Base-by-base conservation (phyloP, 2,113 vertebrate genomes). In the Xenopus borealis region DNA sequence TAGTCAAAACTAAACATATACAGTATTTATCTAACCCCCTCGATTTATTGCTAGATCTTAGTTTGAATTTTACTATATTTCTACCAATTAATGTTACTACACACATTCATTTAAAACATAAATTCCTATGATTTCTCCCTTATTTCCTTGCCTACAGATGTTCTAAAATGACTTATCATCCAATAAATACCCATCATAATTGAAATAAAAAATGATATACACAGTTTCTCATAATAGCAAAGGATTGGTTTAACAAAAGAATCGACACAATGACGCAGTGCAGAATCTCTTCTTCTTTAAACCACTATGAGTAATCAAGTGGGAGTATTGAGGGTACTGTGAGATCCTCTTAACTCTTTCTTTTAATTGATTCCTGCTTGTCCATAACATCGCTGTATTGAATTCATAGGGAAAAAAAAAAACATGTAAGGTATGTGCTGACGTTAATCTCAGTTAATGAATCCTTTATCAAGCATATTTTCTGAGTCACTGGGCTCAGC, bases 401-500 rank as follows among this genome's bases (percentile, higher is more conserved):
- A 80, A 72, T 55, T 10, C 12, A 23, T 19, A 47, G 18, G 10
- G 12, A 27, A 72, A 33, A 50, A 72, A 33, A 50, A 52, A 17
- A 20, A 0, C 58, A 77, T 71, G 72, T 55, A 78, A 81, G 78
- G 79, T 65, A 72, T 9, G 0, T 0, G 71, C 79, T 82, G 82
- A 83, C 74, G 23, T 80, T 78, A 30, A 77, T 81, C 65, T 59
- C 76, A 1, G 2, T 74, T 69, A 81, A 67, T 16, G 71, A 81
- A 80, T 74, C 72, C 75, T 19, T 71, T 77, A 57, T 20, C 0
- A 66, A 80, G 80, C 69, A 80, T 46, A 70, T 78, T 79, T 78
- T 82, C 84, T 82, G 85, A 82, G 80, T 86, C 85, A 84, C 79
- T 62, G 76, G 77, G 83, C 79, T 78, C 89, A 83, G 82, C 80